Evolutionary conservation across 92 coral and sea anemone genomes (phyloP).

Genomic region (Phenganax subtilis): DNA sequence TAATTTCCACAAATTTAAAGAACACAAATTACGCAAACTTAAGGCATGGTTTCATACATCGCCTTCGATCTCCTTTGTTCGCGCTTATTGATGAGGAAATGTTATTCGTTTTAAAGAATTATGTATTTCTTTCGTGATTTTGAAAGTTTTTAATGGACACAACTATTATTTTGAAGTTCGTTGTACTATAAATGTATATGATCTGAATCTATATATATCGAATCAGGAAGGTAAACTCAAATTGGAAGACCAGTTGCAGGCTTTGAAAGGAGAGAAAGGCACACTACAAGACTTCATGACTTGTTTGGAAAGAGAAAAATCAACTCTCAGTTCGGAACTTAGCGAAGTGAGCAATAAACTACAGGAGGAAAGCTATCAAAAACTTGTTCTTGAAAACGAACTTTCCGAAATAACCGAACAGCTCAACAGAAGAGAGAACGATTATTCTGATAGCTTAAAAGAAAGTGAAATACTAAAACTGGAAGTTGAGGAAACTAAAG

Average conservation of each 20-base stretch:
- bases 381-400: slow-evolving; percentile 41
- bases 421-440: slow-evolving; percentile 16
- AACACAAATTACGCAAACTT: no score
- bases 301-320: slow-evolving; percentile 13
- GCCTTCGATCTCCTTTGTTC: no score
- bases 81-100: no score
- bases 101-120: no score
- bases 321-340: slow-evolving; percentile 35
- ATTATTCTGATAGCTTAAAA: slow-evolving; percentile 12
- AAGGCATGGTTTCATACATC: no score
- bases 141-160: neutral
- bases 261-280: slow-evolving; percentile 46
- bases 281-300: slow-evolving; percentile 30
- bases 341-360: slow-evolving; percentile 43
- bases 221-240: slow-evolving; percentile 27
- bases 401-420: slow-evolving; percentile 40
- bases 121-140: no score
- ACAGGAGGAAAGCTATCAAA: slow-evolving; percentile 48
- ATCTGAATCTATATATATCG: neutral
- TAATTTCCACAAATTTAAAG: no score
- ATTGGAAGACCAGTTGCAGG: slow-evolving; percentile 49
- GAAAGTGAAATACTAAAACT: slow-evolving; percentile 23
- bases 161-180: neutral
- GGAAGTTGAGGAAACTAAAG: slow-evolving; percentile 19
- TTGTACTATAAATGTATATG: neutral